Percentiles rank a stretch among this genome's conserved stretches.
Evolutionary conservation across 1,140 invertebrate species (phyloP).

Genomic region (Lysiphlebus fabarum): DNA sequence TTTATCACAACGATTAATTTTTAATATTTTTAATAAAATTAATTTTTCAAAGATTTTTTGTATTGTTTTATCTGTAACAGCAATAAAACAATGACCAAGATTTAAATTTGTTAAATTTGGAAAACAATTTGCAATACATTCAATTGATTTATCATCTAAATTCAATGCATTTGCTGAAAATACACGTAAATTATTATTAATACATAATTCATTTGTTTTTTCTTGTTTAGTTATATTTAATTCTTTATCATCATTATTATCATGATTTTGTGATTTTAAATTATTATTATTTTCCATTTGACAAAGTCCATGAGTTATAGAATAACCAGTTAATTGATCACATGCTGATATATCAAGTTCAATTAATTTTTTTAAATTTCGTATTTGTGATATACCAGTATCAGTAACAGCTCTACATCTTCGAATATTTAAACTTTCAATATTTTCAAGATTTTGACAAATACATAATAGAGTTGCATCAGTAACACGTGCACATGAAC

Average conservation of each 20-base stretch:
- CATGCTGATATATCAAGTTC: slow-evolving; percentile 66
- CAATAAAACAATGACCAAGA: slow-evolving; percentile 65
- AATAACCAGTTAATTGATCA: slow-evolving; percentile 61
- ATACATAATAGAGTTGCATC: slow-evolving; percentile 61
- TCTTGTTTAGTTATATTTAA: too few species aligned
- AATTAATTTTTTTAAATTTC: slow-evolving; percentile 57
- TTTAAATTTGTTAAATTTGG: slow-evolving; percentile 61
- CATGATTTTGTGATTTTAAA: slow-evolving; percentile 5
- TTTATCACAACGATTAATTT: slow-evolving; percentile 64
- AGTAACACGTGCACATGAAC: slow-evolving; percentile 62
- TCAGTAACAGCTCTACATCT: slow-evolving; percentile 64
- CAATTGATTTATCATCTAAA: slow-evolving; percentile 62
- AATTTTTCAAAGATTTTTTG: slow-evolving; percentile 64
- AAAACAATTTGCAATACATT: slow-evolving; percentile 57
- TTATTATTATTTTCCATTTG: slow-evolving; percentile 35
- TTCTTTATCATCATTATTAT: neutral
- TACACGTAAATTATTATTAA: slow-evolving; percentile 45
- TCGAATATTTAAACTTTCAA: slow-evolving; percentile 59
- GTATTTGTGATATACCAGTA: slow-evolving; percentile 56
- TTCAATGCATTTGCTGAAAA: slow-evolving; percentile 63
- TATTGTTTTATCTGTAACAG: slow-evolving; percentile 65
- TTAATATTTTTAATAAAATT: slow-evolving; percentile 58
- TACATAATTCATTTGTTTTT: slow-evolving; percentile 2
- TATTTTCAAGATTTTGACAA: slow-evolving; percentile 56
- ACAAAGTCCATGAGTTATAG: slow-evolving; percentile 60